Evolutionary conservation across 2,113 vertebrate genomes (phyloP), one percentile per base, ranked within the genome.

Genomic region (Platysternon megacephalum): DNA sequence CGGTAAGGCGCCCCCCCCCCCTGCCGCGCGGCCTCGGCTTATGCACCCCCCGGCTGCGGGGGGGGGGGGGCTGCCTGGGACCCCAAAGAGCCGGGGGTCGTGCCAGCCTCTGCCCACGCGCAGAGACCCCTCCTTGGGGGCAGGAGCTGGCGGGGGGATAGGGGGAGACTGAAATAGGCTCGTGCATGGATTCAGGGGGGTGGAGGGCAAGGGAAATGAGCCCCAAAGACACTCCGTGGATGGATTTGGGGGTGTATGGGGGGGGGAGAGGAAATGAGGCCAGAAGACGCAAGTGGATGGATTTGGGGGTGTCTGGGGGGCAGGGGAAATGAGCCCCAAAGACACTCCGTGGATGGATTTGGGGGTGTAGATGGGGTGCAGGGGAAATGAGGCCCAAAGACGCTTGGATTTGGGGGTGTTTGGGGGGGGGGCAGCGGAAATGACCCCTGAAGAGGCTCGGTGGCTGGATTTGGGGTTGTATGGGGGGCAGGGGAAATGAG

Each of bases 391-490:
- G 3, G 3, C 61, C 61, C 32, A 8, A 65, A 65, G 14, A 65
- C 17, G 4, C 14, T 35, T 19, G 80, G 76, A 65, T 65, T 35
- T 35, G 32, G 13, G 35, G 29, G 58, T 16, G 49, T 2, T 6
- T 16, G 53, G 13, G 46, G 53, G 13, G 46, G 76, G 44, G 49
- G 68, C 55, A 53, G 81, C 13, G 42, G 86, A 80, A 65, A 35
- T 35, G 6, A 65, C 14, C 1, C 58, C 58, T 6, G 4, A 65
- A 35, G 58, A 65, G 1, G 6, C 32, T 35, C 4, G 2, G 8
- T 35, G 49, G 76, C 21, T 22, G 80, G 76, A 14, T 65, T 26
- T 46, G 42, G 74, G 24, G 74, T 42, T 24, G 5, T 26, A 13
- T 74, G 74, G 24, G 39, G 74, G 35, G n/a, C 55, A 42, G 74